A percentile compares a stretch with the other conserved stretches of the same genome.
Conservation (phyloP, 2,888 invertebrate species). For the Heteropelma amictum region DNA sequence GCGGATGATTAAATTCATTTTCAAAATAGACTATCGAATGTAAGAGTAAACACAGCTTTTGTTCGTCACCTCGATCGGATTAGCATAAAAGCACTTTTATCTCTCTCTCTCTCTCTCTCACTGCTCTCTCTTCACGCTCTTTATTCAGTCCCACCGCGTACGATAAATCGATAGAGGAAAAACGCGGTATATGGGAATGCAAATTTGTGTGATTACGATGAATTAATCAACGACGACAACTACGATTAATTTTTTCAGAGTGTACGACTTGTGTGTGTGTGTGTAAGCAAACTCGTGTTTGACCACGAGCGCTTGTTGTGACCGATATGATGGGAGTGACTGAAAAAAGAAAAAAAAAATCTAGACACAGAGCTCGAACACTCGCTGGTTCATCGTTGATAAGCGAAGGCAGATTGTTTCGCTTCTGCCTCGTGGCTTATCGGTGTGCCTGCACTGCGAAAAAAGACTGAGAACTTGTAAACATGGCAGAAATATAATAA, state of each 20-base stretch:
- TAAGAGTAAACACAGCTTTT: too few relatives aligned
- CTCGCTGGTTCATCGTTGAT: conserved; percentile 35
- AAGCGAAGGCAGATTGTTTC: conserved; percentile 51
- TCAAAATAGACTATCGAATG: too few relatives aligned
- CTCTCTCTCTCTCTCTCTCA: too few relatives aligned
- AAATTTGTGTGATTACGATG: too few relatives aligned
- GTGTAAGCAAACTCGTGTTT: background rate
- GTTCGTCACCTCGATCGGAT: too few relatives aligned
- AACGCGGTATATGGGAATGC: too few relatives aligned
- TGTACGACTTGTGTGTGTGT: background rate
- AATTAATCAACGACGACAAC: background rate
- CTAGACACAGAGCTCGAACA: conserved; percentile 23
- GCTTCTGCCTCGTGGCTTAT: conserved; percentile 28
- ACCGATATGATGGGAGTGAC: conserved; percentile 5
- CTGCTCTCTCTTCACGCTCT: too few relatives aligned
- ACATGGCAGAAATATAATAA: conserved; percentile 22
- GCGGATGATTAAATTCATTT: too few relatives aligned
- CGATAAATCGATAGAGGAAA: too few relatives aligned
- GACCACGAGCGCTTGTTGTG: conserved; percentile 25
- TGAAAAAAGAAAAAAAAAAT: conserved; percentile 10
- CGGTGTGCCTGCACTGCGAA: conserved; percentile 19
- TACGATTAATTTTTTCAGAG: background rate
- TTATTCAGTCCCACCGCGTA: too few relatives aligned
- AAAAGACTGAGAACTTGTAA: background rate
- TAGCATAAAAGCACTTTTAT: too few relatives aligned